Conservation (phyloP, 2,888 invertebrate species). For the Druceiella hillmani region DNA sequence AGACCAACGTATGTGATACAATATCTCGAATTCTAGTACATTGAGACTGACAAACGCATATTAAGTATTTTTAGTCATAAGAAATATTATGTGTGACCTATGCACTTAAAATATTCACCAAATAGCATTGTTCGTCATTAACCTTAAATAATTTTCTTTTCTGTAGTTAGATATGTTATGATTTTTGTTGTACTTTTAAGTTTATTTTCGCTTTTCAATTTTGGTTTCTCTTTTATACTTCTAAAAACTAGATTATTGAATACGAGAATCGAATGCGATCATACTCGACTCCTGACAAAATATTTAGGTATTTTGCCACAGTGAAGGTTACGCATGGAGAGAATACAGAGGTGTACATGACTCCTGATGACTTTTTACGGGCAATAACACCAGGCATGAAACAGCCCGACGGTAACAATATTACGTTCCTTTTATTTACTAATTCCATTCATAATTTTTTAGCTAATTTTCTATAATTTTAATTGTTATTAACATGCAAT, state of each 20-base stretch:
- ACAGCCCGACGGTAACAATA: slow-evolving; percentile 87
- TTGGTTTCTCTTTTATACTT: slow-evolving; percentile 23
- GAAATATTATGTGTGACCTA: no score
- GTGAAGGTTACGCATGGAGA: slow-evolving; percentile 68
- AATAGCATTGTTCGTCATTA: no score
- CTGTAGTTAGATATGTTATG: not conserved
- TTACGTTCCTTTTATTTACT: slow-evolving; percentile 21
- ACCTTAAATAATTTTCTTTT: no score
- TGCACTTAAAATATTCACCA: no score
- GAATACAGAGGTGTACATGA: slow-evolving; percentile 84
- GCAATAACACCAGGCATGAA: slow-evolving; percentile 94
- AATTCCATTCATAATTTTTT: slow-evolving; percentile 7
- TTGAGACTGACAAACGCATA: no score
- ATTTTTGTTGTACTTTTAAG: slow-evolving; percentile 10
- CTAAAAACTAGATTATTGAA: slow-evolving; percentile 78
- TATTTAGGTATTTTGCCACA: slow-evolving; percentile 98
- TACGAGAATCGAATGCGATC: slow-evolving; percentile 95
- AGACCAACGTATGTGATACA: no score
- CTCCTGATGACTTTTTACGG: slow-evolving; percentile 94
- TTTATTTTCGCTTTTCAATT: slow-evolving; percentile 19
- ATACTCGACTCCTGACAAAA: slow-evolving; percentile 98
- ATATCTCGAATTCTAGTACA: no score
- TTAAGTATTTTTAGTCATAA: no score
- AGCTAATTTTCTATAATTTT: no score
- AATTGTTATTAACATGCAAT: not conserved